Conservation (phyloP, 2,797 vertebrate genomes). For the Sebastes taczanowskii region DNA sequence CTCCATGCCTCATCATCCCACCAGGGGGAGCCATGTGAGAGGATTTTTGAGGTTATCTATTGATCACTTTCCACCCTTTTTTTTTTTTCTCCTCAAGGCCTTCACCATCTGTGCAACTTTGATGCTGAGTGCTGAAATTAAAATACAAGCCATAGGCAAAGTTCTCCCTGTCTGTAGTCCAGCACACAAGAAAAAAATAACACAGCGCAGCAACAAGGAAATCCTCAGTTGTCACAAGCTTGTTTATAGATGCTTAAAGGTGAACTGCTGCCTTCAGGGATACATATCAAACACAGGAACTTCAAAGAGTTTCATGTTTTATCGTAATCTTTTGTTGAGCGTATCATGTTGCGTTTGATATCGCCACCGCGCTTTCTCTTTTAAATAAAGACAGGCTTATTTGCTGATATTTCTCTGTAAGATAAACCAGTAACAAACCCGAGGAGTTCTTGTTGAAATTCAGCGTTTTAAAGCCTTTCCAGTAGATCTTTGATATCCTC, state of each 20-base stretch:
- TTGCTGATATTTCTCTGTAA: conserved; percentile 19
- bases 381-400: conserved; percentile 25
- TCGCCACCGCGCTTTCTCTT: conserved; percentile 20
- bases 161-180: conserved; percentile 50
- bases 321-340: conserved; percentile 53
- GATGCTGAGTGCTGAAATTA: conserved; percentile 38
- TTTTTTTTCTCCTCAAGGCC: conserved; percentile 49
- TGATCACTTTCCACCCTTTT: conserved; percentile 47
- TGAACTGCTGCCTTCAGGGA: conserved; percentile 62
- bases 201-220: conserved; percentile 30
- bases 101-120: conserved; percentile 61
- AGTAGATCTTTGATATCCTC: not conserved
- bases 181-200: not conserved
- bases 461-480: conserved; percentile 8
- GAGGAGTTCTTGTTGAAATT: conserved; percentile 7
- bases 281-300: conserved; percentile 51
- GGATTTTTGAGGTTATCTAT: conserved; percentile 46
- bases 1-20: conserved; percentile 41
- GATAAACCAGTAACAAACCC: conserved; percentile 1
- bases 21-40: conserved; percentile 70
- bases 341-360: conserved; percentile 41
- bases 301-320: conserved; percentile 54
- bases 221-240: conserved; percentile 40
- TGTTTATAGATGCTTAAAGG: conserved; percentile 55
- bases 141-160: conserved; percentile 53